Conservation (phyloP, 2,113 vertebrate species). For the Aegotheles bennettii region DNA sequence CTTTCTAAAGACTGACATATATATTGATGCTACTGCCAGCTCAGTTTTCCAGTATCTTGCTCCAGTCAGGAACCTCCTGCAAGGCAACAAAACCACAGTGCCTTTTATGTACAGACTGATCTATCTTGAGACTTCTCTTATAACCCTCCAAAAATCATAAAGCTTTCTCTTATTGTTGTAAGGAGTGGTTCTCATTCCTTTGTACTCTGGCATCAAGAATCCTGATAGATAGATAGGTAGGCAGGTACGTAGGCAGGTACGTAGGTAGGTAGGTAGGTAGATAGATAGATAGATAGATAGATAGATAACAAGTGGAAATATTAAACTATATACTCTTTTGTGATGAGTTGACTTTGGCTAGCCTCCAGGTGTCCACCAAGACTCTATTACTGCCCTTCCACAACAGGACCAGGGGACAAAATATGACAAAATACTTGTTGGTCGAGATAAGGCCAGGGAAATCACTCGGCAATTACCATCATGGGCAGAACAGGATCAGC, state of each 20-base stretch:
- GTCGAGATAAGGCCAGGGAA: background rate
- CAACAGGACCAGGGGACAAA: background rate
- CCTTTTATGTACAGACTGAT: background rate
- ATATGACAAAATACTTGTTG: background rate
- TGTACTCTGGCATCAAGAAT: background rate
- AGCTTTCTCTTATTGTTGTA: background rate
- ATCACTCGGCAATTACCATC: background rate
- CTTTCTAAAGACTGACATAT: background rate
- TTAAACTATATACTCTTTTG: background rate
- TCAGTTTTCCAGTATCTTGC: background rate
- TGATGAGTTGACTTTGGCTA: background rate
- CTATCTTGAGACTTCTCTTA: background rate
- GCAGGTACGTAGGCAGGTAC: too few species aligned
- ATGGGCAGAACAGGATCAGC: background rate
- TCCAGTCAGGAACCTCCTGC: background rate
- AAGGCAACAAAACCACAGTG: background rate
- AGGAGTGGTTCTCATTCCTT: background rate
- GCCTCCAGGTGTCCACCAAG: background rate
- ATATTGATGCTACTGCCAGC: background rate
- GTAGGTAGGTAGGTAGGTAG: too few species aligned
- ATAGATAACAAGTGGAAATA: background rate
- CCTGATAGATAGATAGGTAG: background rate
- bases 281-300: background rate
- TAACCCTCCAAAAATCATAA: background rate
- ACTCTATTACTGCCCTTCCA: background rate